Conservation (phyloP, 2,888 invertebrate species). For the Chaitophorus viminalis region DNA sequence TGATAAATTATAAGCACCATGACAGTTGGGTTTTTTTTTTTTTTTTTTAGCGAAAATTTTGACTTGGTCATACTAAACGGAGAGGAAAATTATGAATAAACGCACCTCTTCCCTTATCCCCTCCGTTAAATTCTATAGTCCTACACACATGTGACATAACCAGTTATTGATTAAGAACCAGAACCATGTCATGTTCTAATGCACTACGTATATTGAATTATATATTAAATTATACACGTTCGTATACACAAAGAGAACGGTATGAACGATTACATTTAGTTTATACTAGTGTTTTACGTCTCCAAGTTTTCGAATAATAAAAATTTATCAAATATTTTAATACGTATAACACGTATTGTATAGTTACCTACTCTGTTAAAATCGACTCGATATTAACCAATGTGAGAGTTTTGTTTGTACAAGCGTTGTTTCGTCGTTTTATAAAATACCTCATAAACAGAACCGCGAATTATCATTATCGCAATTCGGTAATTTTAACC, state of each 20-base stretch:
- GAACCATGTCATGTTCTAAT: slow-evolving; percentile 37
- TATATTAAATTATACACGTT: not conserved
- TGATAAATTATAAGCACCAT: slow-evolving; percentile 37
- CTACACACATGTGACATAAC: slow-evolving; percentile 40
- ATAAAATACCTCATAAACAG: no score
- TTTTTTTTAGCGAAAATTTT: slow-evolving; percentile 29
- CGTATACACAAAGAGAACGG: not conserved
- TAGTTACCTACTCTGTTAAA: not conserved
- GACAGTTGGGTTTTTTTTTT: not conserved
- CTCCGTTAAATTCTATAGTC: no score
- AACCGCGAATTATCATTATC: not conserved
- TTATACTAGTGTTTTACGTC: not conserved
- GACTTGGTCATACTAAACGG: slow-evolving; percentile 35
- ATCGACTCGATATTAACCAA: not conserved
- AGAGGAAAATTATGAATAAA: slow-evolving; percentile 54
- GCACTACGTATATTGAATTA: not conserved
- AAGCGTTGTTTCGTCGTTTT: no score
- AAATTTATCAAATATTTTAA: not conserved
- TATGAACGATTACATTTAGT: slow-evolving; percentile 17
- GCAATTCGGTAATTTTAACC: not conserved
- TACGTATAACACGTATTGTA: not conserved
- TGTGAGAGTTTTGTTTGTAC: no score
- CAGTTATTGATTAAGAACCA: slow-evolving; percentile 58
- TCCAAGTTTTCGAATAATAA: not conserved
- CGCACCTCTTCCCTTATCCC: slow-evolving; percentile 19